A percentile compares a stretch with the other conserved stretches of the same genome.
Evolutionary conservation across 2,113 vertebrate species (phyloP).

Genomic region (Jaculus jaculus): DNA sequence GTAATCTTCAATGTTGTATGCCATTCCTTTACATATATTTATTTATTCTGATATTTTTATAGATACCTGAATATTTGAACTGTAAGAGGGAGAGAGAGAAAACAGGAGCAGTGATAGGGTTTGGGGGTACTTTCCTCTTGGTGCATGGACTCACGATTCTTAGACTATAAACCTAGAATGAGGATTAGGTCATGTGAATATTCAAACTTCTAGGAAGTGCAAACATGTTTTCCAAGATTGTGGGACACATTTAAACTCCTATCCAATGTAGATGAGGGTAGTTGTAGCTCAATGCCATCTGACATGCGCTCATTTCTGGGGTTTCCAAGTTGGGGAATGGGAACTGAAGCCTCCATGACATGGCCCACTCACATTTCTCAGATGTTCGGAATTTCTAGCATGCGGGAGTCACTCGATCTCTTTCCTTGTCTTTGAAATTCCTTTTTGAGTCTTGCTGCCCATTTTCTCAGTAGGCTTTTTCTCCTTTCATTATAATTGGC

Average conservation of each 20-base stretch:
- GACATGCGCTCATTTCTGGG: not conserved
- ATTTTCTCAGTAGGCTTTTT: not conserved
- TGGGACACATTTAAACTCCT: not conserved
- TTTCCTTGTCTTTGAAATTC: constrained; percentile 41
- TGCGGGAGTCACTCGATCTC: not conserved
- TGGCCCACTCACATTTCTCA: not conserved
- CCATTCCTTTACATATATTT: not conserved
- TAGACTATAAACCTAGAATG: not conserved
- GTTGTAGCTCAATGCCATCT: not conserved
- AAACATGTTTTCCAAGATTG: not conserved
- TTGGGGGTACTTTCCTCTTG: not conserved
- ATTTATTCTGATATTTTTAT: not conserved
- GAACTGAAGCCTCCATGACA: not conserved
- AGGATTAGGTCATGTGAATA: not conserved
- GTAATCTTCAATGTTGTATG: not conserved
- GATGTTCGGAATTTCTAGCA: not conserved
- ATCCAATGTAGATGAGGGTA: not conserved
- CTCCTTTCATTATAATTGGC: not conserved
- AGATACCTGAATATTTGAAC: not conserved
- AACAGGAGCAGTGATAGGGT: too few relatives aligned
- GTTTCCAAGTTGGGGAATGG: not conserved
- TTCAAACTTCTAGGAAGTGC: not conserved
- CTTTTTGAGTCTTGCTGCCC: not conserved
- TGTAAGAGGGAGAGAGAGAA: not conserved
- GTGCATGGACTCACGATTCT: not conserved